Conservation (phyloP, 2,888 invertebrate species). For the Leptinotarsa rubiginosa region DNA sequence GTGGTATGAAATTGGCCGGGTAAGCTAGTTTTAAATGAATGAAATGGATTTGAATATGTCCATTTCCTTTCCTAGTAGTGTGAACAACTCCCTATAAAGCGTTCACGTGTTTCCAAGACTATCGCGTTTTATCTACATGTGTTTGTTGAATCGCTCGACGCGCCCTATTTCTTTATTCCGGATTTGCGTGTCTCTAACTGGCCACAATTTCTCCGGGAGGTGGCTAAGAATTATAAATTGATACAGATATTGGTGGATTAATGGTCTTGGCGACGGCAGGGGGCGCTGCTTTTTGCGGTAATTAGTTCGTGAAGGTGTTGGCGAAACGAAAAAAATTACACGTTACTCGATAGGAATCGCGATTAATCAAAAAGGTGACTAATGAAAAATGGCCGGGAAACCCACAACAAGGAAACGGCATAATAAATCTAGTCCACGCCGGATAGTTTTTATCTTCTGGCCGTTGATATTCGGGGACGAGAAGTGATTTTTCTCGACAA, state of each 20-base stretch:
- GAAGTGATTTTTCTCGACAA: conserved; percentile 11
- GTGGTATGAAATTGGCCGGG: no score
- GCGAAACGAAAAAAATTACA: conserved; percentile 40
- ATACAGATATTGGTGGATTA: conserved; percentile 48
- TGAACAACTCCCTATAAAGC: background rate
- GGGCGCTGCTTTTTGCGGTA: conserved; percentile 41
- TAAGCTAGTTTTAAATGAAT: no score
- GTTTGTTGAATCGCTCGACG: background rate
- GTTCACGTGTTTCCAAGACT: conserved; percentile 3
- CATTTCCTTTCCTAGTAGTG: background rate
- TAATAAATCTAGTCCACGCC: conserved; percentile 41
- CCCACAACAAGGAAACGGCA: conserved; percentile 42
- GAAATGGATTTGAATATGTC: no score
- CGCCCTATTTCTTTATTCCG: conserved; percentile 24
- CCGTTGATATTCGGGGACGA: conserved; percentile 10
- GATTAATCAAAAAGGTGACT: conserved; percentile 46
- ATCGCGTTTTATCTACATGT: conserved; percentile 1
- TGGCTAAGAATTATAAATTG: conserved; percentile 47
- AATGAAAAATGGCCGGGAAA: conserved; percentile 42
- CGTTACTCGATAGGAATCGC: conserved; percentile 35
- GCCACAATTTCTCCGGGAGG: conserved; percentile 32
- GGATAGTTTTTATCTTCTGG: conserved; percentile 13
- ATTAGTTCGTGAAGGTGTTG: conserved; percentile 43
- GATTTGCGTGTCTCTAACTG: conserved; percentile 42
- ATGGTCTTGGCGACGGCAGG: conserved; percentile 39